Evolutionary conservation across 2,888 invertebrate genomes (phyloP), one percentile per base, ranked within the genome.

Genomic region (Caenorhabditis drosophilae): DNA sequence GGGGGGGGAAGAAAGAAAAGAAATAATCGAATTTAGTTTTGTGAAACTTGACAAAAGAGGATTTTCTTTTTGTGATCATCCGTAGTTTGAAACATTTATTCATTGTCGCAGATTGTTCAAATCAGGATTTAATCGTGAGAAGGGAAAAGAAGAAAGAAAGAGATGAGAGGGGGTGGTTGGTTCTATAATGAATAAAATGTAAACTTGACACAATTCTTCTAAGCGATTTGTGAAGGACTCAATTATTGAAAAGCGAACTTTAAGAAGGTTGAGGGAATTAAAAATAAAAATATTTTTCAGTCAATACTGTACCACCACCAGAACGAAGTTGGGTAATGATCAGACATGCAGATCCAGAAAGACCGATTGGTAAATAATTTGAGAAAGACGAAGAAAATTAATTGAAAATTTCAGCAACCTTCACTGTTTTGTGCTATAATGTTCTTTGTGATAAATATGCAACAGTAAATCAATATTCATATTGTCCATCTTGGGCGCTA

Each of bases 401-500:
- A 16, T 4, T 11, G 4, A 42, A 42, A 25, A 42, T 18, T 42
- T 42, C 42, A 16, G 80, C 76, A 4, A 77, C 75, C 85, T 96
- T 97, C 88, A 96, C 97, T 76, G 95, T 97, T 82, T 94, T 98
- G 92, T 97, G 97, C 86, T 98, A 98, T 89, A 98, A 98, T 87
- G 95, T 98, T 75, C 88, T 98, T 77, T 96, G 97, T 87, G 96
- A 97, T 88, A 96, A 96, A 87, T 97, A 96, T 85, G 97, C 97
- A 69, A 97, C 97, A 52, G 87, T 95, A 81, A 94, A 95, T 87
- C 93, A 95, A 34, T 98, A 98, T 87, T 95, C 93, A 79, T 98
- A 98, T 87, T 98, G 97, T 85, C 97, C 98, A 22, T 91, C 92
- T 79, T 98, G 97, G 97, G 97, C 97, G 52, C 89, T 98, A 63